Evolutionary conservation across 2,888 invertebrate species (phyloP), one percentile per base, ranked within the genome.

Genomic region (Chymomyza procnemis): DNA sequence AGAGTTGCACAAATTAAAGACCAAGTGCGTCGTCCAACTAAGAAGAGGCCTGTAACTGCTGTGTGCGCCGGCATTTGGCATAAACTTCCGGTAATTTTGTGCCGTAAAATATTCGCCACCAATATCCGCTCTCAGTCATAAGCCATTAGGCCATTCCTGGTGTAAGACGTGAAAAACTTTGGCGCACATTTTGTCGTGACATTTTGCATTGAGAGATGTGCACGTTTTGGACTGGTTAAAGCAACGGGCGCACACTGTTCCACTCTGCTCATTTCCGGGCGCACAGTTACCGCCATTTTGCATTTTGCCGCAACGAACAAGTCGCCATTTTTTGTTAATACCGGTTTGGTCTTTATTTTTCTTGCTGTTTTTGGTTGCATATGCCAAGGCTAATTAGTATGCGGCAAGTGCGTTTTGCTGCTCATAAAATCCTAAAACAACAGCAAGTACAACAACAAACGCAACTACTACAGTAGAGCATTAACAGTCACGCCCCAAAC

Each of bases 71-170:
- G 34, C 21, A 41, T 26, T 60, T 47, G 47, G 50, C 26, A 79
- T 66, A 63, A 62, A 69, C 76, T 80, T 87, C 83, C 83, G 78
- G 75, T 69, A 67, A 83, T 83, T 83, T 70, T 68, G 73, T 61
- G 71, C 66, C 71, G 74, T 80, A 80, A 87, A 83, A 85, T 84
- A 77, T 75, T 83, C 85, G 83, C 83, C 71, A 73, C 71, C 77
- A 85, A 84, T 84, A 85, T 87, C 83, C 83, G 85, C 55, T 66
- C 57, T 30, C 71, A 72, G 71, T 57, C 52, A 62, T 21, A 34
- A 60, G 19, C 34, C 46, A 14, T 16, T 41, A 55, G 57, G 66
- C 4, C 63, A 46, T 73, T 64, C 65, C 67, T 62, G 47, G 8
- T 18, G 26, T 55, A 65, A 60, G 62, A 41, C 67, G 57, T 62